phyloP scores from a whole-genome alignment of 2,888 invertebrate genomes.

The Oeneis ivallda region DNA sequence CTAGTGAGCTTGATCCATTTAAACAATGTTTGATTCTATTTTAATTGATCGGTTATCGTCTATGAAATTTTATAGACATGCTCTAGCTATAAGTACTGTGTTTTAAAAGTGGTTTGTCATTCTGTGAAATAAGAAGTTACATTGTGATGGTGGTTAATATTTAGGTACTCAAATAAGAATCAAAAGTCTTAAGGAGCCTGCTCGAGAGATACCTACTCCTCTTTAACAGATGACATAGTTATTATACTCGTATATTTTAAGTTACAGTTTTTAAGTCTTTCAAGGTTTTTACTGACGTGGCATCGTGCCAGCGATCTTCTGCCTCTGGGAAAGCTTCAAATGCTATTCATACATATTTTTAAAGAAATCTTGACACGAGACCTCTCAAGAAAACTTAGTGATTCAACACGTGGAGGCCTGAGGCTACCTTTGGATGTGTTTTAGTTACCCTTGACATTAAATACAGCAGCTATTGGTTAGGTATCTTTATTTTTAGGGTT shows the following conservation, averaged over 20 bases:
- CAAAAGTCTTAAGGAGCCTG: too few relatives aligned
- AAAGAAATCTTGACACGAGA: slow-evolving; percentile 25
- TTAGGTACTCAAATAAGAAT: too few relatives aligned
- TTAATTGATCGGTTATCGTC: too few relatives aligned
- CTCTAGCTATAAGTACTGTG: too few relatives aligned
- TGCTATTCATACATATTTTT: slow-evolving; percentile 32
- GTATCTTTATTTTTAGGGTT: too few relatives aligned
- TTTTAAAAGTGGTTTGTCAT: too few relatives aligned
- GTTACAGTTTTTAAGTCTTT: slow-evolving; percentile 13
- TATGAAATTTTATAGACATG: too few relatives aligned
- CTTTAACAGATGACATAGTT: not conserved
- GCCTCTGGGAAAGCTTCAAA: slow-evolving; percentile 25
- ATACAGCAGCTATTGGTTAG: not conserved
- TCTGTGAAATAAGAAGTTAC: too few relatives aligned
- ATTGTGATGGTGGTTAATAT: too few relatives aligned
- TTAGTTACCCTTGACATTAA: not conserved
- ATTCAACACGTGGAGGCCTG: slow-evolving; percentile 18
- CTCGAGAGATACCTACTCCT: too few relatives aligned
- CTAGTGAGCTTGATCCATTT: too few relatives aligned
- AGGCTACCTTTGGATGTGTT: not conserved
- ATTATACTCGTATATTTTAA: not conserved
- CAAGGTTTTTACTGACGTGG: slow-evolving; percentile 26
- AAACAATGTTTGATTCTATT: too few relatives aligned
- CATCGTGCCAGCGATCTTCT: slow-evolving; percentile 27
- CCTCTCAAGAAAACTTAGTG: slow-evolving; percentile 18